phyloP scores from a whole-genome alignment of 2,113 vertebrate species.

The Patagioenas fasciata region DNA sequence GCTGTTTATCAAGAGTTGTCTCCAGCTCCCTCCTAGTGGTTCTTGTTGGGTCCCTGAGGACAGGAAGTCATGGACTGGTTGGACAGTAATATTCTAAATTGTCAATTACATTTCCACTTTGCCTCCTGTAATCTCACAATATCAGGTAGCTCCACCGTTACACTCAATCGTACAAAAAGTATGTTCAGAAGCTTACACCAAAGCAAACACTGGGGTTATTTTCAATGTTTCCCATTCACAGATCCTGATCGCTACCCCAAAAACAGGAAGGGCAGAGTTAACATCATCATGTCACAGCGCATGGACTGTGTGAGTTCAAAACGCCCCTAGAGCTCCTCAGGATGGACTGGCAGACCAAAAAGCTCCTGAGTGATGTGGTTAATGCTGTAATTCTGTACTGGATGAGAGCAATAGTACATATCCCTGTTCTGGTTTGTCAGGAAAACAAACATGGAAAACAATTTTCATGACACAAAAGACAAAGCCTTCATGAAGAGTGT shows the following conservation, averaged over 20 bases:
- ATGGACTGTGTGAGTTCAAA: neutral
- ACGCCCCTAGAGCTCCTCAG: neutral
- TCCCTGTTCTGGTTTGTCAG: neutral
- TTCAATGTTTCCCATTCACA: neutral
- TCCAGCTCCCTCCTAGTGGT: neutral
- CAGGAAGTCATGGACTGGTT: neutral
- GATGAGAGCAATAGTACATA: neutral
- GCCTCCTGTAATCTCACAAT: neutral
- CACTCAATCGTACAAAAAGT: neutral
- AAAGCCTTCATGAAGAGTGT: neutral
- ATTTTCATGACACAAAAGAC: neutral
- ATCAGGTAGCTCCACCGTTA: neutral
- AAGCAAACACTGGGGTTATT: neutral
- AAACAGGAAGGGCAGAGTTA: neutral
- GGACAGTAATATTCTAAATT: neutral
- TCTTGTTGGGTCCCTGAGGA: neutral
- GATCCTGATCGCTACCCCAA: rapidly evolving
- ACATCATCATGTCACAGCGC: neutral
- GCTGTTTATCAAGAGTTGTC: neutral
- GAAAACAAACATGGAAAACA: neutral
- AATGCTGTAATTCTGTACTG: neutral
- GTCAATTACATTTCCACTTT: neutral
- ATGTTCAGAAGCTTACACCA: neutral
- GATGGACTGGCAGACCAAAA: neutral
- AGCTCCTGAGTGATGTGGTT: neutral